phyloP scores from a whole-genome alignment of 2,888 invertebrate species.

The Noctua janthe region DNA sequence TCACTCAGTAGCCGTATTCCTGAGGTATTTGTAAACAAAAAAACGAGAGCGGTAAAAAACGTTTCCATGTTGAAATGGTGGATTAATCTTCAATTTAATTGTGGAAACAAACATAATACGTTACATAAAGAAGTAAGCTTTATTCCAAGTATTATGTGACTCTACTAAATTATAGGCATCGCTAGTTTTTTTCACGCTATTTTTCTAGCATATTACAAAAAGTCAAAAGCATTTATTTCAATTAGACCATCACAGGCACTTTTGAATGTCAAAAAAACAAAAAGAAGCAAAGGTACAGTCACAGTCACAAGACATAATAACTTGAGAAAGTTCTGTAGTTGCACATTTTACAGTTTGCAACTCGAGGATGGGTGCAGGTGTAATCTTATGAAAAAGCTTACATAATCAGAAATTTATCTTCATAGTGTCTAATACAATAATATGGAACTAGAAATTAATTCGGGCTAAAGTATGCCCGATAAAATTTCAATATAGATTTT shows the following conservation, averaged over 20 bases:
- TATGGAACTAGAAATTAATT: conserved; percentile 31
- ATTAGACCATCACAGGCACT: no score
- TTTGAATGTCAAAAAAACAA: no score
- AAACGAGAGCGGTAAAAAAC: not conserved
- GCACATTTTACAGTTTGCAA: conserved; percentile 16
- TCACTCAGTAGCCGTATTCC: conserved; percentile 1
- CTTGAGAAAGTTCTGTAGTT: no score
- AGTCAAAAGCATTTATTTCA: no score
- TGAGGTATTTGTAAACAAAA: conserved; percentile 11
- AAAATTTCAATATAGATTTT: conserved; percentile 26
- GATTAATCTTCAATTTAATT: conserved; percentile 14
- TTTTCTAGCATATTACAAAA: not conserved
- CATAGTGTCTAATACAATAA: conserved; percentile 6
- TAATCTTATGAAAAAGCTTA: conserved; percentile 20
- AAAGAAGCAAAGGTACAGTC: no score
- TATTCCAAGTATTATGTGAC: not conserved
- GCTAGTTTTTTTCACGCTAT: not conserved
- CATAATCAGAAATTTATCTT: conserved; percentile 43
- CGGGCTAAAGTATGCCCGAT: not conserved
- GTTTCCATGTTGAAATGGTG: conserved; percentile 9
- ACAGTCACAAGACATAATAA: no score
- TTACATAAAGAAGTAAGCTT: not conserved
- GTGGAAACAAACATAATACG: not conserved
- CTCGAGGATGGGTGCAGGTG: not conserved
- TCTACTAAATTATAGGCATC: not conserved